Conservation (phyloP, 53 echinoderm and acorn worm genomes). For the Paelopatides confundens region DNA sequence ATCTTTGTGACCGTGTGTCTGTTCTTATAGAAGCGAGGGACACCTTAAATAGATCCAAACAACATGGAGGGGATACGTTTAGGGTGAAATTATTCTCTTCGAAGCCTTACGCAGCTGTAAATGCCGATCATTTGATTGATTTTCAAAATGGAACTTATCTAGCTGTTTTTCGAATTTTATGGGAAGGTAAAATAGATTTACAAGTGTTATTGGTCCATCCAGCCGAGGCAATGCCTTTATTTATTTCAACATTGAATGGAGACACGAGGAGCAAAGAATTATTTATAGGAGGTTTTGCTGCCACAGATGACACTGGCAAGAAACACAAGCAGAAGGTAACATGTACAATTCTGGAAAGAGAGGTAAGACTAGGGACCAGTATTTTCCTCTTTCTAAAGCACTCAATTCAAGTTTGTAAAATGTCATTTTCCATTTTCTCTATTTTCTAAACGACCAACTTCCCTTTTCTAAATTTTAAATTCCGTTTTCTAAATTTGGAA, state of each 20-base stretch:
- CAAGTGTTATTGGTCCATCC: conserved; percentile 1
- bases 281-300: background rate
- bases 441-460: too few species aligned
- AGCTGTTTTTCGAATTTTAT: conserved; percentile 20
- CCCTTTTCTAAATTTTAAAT: too few species aligned
- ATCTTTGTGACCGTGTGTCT: background rate
- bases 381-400: too few species aligned
- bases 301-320: background rate
- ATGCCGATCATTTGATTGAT: background rate
- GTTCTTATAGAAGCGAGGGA: conserved; percentile 17
- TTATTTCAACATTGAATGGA: background rate
- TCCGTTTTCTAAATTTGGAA: too few species aligned
- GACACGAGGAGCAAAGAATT: background rate
- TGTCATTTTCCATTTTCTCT: too few species aligned
- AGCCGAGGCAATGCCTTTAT: conserved; percentile 12
- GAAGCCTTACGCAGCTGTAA: conserved; percentile 24
- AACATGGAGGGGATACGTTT: conserved; percentile 5
- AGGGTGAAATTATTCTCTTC: conserved; percentile 1
- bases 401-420: too few species aligned
- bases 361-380: conserved; percentile 5
- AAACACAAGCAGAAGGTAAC: background rate
- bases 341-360: background rate
- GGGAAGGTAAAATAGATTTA: background rate
- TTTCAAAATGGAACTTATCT: background rate
- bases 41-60: background rate